phyloP scores from a whole-genome alignment of 2,797 vertebrate species.

The Florisuga fusca region DNA sequence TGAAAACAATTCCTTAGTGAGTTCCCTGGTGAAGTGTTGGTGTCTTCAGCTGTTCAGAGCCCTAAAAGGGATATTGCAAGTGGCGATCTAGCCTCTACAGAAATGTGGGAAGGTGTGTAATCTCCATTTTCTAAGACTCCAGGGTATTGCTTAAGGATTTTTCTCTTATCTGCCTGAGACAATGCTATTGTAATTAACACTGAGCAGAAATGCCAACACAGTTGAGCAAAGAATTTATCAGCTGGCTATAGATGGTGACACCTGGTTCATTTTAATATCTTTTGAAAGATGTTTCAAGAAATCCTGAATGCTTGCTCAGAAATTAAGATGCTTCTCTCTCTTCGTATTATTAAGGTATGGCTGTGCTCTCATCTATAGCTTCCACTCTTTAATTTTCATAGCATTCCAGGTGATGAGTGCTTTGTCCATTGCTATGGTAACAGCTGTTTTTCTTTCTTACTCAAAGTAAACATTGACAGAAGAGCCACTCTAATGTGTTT shows the following conservation, averaged over 20 bases:
- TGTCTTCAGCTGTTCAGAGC: background rate
- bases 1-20: background rate
- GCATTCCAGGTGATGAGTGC: background rate
- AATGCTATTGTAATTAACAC: background rate
- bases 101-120: background rate
- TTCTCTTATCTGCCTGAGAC: background rate
- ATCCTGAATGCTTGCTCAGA: background rate
- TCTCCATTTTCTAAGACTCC: background rate
- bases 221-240: background rate
- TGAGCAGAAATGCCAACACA: background rate
- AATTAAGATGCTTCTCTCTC: background rate
- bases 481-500: background rate
- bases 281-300: background rate
- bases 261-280: background rate
- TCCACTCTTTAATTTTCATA: constrained; percentile 4
- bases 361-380: background rate
- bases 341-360: background rate
- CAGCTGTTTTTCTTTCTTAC: background rate
- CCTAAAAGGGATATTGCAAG: background rate
- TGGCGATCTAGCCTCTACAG: background rate
- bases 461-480: constrained; percentile 49
- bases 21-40: background rate
- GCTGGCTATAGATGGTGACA: background rate
- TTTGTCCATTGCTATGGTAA: constrained; percentile 65
- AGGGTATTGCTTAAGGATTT: background rate